phyloP scores from a whole-genome alignment of 2,797 vertebrate species.

The Pseudomugil gertrudae region DNA sequence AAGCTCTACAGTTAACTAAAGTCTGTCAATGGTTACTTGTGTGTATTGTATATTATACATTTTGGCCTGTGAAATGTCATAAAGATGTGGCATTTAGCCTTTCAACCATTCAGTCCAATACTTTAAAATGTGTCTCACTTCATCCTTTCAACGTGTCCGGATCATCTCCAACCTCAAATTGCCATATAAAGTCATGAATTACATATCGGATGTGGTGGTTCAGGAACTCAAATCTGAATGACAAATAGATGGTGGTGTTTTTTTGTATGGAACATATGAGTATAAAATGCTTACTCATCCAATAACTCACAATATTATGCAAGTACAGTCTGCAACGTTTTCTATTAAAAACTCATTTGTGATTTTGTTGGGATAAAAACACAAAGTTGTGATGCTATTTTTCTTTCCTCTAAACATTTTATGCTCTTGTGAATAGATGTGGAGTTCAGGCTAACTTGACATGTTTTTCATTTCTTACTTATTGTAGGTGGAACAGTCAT shows the following conservation, averaged over 20 bases:
- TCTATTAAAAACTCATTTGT: slow-evolving; percentile 11
- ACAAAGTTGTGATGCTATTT: background rate
- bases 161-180: background rate
- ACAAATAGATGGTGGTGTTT: no score
- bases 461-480: background rate
- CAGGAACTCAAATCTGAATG: no score
- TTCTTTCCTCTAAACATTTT: background rate
- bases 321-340: background rate
- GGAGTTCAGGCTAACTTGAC: background rate
- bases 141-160: background rate
- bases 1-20: background rate
- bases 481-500: slow-evolving; percentile 89
- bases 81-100: background rate
- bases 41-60: background rate
- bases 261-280: no score
- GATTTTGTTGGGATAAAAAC: background rate
- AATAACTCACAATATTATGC: background rate
- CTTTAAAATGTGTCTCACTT: background rate
- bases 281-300: background rate
- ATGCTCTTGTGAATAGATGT: background rate
- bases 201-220: no score
- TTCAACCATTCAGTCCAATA: no score
- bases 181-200: background rate
- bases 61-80: background rate
- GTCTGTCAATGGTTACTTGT: background rate